Conservation (phyloP, 2,113 vertebrate species). For the Calonectris borealis region DNA sequence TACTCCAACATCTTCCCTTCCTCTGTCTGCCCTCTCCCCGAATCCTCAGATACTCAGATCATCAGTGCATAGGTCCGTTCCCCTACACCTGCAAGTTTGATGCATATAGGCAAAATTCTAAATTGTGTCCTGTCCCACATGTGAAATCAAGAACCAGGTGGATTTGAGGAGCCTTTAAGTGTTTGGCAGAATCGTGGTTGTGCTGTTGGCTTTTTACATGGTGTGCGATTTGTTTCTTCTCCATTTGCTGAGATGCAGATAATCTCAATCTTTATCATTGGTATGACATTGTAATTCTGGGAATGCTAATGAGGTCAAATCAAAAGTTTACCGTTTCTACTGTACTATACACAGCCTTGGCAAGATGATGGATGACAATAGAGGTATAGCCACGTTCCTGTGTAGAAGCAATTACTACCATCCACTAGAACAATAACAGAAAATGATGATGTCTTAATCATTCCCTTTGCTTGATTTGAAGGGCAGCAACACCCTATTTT, state of each 20-base stretch:
- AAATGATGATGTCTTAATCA: conserved; percentile 11
- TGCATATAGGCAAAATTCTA: not conserved
- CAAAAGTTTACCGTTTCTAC: not conserved
- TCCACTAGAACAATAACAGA: not conserved
- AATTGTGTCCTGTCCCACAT: not conserved
- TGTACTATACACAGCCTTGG: not conserved
- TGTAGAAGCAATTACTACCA: not conserved
- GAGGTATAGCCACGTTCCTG: not conserved
- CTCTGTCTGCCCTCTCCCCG: not conserved
- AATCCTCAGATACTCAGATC: not conserved
- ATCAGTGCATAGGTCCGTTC: not conserved
- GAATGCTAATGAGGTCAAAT: conserved; percentile 40
- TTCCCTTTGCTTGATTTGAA: not conserved
- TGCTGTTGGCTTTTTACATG: not conserved
- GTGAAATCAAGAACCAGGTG: not conserved
- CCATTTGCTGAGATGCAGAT: not conserved
- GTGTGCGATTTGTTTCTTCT: not conserved
- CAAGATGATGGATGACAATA: conserved; percentile 2
- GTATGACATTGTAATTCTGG: conserved; percentile 34
- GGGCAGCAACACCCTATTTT: not conserved
- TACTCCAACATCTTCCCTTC: not conserved
- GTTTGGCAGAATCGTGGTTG: not conserved
- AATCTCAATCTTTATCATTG: not conserved
- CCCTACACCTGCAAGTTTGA: not conserved
- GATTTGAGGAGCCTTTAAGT: not conserved